Evolutionary conservation across 2,888 invertebrate species (phyloP), one percentile per base, ranked within the genome.

Genomic region (Machimus atricapillus): DNA sequence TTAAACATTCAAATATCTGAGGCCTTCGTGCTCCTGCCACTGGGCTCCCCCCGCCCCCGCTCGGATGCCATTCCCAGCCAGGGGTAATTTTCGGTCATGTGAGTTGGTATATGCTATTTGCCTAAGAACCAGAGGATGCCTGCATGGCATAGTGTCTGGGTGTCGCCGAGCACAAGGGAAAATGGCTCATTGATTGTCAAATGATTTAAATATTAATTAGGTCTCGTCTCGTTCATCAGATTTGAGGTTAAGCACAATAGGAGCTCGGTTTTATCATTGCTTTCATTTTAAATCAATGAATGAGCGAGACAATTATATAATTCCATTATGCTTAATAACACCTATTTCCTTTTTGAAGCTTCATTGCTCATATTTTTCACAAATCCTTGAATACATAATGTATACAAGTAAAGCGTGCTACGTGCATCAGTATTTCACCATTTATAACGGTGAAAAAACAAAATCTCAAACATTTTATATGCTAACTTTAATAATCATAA

Each of bases 1-100:
- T 87, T 88, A 87, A 87, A 88, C 87, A 88, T 88, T 88, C 81
- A 88, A 88, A 88, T 87, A 88, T 88, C 86, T 88, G 83, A 86
- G 87, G 83, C 88, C 87, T 85, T 85, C 73, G 37, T 66, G 43
- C 76, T 73, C 23, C 78, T 73, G 56, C 43, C 40, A 12, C 73
- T 52, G 14, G 40, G n/a, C n/a, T n/a, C 8, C 66, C 7, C 56
- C 66, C 66, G 12, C 23, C 66, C 66, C 66, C 66, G 66, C 12
- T 27, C 27, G 86, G 43, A 82, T 87, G 52, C 56, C 66, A 85
- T 78, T 76, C 73, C 23, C 74, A 52, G 82, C 83, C 76, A 40
- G 87, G 76, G 77, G 83, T 83, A 82, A 82, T 87, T 87, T 87
- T 87, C 76, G 87, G 77, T 83, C 76, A 87, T 86, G 79, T 83